Conservation (phyloP, 2,113 vertebrate species). For the Copsychus sechellarum region DNA sequence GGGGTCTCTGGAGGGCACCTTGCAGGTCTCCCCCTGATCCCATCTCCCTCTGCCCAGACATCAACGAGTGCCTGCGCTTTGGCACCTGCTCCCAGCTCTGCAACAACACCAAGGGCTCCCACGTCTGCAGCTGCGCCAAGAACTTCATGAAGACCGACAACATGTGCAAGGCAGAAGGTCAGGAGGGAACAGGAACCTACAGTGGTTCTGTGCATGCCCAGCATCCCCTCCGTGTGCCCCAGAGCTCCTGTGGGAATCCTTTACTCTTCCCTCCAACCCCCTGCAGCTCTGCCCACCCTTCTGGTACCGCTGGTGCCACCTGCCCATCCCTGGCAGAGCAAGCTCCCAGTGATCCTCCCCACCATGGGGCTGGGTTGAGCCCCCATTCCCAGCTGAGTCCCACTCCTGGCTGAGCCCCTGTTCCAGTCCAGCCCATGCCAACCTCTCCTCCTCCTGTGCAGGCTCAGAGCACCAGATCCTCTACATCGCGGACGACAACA, state of each 20-base stretch:
- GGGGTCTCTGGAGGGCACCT: neutral
- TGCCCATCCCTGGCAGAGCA: neutral
- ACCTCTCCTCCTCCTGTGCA: neutral
- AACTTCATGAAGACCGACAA: slow-evolving; percentile 90
- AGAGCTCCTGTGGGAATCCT: neutral
- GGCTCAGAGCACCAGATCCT: slow-evolving; percentile 87
- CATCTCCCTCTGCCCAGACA: slow-evolving; percentile 63
- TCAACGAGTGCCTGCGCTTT: slow-evolving; percentile 90
- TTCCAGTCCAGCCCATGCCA: fast-evolving
- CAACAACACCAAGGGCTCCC: slow-evolving; percentile 95
- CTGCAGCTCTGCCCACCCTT: neutral
- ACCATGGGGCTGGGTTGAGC: neutral
- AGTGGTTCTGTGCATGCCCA: fast-evolving
- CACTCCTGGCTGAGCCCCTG: neutral
- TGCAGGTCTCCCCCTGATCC: neutral
- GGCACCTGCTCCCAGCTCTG: slow-evolving; percentile 93
- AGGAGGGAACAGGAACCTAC: neutral
- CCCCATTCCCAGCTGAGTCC: fast-evolving
- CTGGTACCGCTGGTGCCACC: fast-evolving
- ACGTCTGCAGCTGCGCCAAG: slow-evolving; percentile 91
- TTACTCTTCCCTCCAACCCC: neutral
- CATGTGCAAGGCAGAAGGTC: slow-evolving; percentile 95
- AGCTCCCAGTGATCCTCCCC: neutral
- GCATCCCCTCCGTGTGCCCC: fast-evolving
- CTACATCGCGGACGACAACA: slow-evolving; percentile 95